phyloP scores from a whole-genome alignment of 2,113 vertebrate genomes.

The Cervus canadensis region DNA sequence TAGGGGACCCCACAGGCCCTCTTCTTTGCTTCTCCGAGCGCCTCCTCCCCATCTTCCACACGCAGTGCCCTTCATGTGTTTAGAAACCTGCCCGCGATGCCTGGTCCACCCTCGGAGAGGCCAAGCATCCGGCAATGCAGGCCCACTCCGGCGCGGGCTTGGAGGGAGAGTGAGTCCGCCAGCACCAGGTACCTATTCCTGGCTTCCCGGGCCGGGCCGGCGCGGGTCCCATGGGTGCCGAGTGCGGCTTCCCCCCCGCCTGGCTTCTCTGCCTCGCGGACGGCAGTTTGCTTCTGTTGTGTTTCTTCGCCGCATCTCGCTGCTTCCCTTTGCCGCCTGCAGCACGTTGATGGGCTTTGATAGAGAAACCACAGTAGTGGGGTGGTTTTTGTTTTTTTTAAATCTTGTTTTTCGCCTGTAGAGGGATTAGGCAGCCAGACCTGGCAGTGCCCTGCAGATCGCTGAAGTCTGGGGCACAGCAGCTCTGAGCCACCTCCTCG shows the following conservation, averaged over 20 bases:
- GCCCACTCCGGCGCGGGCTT: not conserved
- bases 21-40: not conserved
- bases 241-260: not conserved
- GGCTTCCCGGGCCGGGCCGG: not conserved
- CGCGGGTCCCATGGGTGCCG: not conserved
- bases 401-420: constrained; percentile 27
- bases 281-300: constrained; percentile 66
- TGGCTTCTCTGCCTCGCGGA: not conserved
- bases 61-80: not conserved
- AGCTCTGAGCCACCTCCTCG: not conserved
- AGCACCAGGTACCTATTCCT: not conserved
- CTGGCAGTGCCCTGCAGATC: not conserved
- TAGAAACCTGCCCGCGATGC: not conserved
- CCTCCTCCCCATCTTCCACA: not conserved
- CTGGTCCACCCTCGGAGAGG: not conserved
- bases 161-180: not conserved
- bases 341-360: constrained; percentile 61
- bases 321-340: constrained; percentile 47
- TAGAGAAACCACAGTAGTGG: constrained; percentile 54
- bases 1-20: not conserved
- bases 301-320: constrained; percentile 64
- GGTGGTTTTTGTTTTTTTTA: not conserved
- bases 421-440: not conserved
- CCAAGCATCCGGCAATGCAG: not conserved
- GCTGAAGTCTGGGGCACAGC: not conserved